Conservation (phyloP, 2,888 invertebrate genomes). For the Elaeidobius kamerunicus region DNA sequence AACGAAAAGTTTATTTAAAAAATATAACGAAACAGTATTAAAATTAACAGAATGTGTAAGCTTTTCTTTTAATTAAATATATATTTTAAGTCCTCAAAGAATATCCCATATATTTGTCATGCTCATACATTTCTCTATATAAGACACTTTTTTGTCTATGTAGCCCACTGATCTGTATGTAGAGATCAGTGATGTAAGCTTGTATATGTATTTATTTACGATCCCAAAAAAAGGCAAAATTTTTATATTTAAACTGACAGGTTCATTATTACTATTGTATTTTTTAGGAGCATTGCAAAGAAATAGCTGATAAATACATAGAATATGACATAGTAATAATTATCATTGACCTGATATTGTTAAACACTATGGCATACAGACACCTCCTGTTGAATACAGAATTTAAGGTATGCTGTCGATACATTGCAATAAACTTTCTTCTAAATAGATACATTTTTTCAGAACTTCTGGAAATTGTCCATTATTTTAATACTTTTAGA, state of each 20-base stretch:
- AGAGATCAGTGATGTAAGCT: too few species aligned
- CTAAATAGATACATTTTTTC: conserved; percentile 32
- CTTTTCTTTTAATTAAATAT: conserved; percentile 32
- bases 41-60: conserved; percentile 76
- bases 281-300: conserved; percentile 68
- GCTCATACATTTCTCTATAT: too few species aligned
- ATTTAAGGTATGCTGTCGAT: conserved; percentile 70
- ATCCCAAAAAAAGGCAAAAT: too few species aligned
- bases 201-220: too few species aligned
- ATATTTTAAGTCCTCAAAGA: neutral
- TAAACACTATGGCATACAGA: conserved; percentile 78
- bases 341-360: conserved; percentile 77
- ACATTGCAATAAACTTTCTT: too few species aligned
- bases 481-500: conserved; percentile 76
- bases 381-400: conserved; percentile 81
- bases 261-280: too few species aligned
- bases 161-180: too few species aligned
- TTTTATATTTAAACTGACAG: too few species aligned
- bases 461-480: conserved; percentile 64
- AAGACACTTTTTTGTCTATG: too few species aligned
- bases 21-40: conserved; percentile 67
- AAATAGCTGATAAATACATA: conserved; percentile 83
- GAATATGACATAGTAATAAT: conserved; percentile 89
- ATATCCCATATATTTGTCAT: too few species aligned
- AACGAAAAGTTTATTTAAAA: conserved; percentile 62